Evolutionary conservation across 2,113 vertebrate species (phyloP), one percentile per base, ranked within the genome.

Genomic region (Sphyrna mokarran): DNA sequence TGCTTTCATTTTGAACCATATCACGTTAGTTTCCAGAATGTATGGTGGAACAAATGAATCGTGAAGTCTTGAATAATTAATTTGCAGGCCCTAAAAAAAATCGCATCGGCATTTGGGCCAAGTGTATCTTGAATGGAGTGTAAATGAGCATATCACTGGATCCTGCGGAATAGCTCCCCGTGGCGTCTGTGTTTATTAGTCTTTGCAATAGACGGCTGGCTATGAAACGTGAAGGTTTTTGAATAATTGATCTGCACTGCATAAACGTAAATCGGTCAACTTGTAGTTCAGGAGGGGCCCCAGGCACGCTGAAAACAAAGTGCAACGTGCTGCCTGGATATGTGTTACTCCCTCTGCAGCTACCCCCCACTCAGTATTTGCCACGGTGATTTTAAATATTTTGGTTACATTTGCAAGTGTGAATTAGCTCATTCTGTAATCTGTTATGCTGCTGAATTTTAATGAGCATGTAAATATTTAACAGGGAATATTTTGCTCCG

Each of bases 381-480:
- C 80, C 61, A 22, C 33, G 10, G 89, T 10, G 89, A 93, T 68
- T 66, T 76, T 20, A 66, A 93, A 66, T 93, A 93, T 93, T 93
- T 93, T 66, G 89, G 89, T 93, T 37, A 22, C 61, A 93, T 37
- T 93, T 68, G 40, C 33, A 61, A 91, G 16, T 93, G 89, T 68
- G 89, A 93, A 93, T 68, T 68, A 37, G 89, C n/a, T 66, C 61
- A 8, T 66, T 93, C 61, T 68, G 33, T 66, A n/a, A 91, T 91
- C 89, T 61, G 58, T 93, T 93, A 68, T 11, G 89, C 16, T 68
- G 89, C 33, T 93, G 61, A 37, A 93, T 93, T 66, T 66, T 66
- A 93, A 93, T 93, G 89, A 37, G 87, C 13, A 16, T 66, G 89
- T 68, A 93, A 66, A 93, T 66, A 91, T n/a, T 63, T 63, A 91